Conservation (phyloP, 2,888 invertebrate genomes). For the Drosophila subquinaria region DNA sequence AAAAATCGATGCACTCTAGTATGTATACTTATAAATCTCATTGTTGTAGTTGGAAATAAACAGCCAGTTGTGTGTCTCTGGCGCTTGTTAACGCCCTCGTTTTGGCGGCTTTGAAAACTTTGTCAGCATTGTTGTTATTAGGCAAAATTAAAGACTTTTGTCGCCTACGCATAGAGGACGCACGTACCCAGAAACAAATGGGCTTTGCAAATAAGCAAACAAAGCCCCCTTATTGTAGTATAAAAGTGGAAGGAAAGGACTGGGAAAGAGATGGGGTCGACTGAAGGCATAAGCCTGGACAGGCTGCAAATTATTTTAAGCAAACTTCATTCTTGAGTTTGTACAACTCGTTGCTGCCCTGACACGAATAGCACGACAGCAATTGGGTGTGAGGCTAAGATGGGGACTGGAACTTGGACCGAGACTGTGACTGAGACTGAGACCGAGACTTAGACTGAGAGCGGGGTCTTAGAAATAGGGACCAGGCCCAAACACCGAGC, state of each 20-base stretch:
- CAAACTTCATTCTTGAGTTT: conserved; percentile 79
- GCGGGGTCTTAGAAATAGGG: conserved; percentile 5
- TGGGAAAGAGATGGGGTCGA: neutral
- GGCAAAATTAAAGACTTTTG: conserved; percentile 79
- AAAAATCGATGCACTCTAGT: no score
- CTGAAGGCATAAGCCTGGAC: conserved; percentile 65
- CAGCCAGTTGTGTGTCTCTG: conserved; percentile 71
- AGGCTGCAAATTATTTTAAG: conserved; percentile 79
- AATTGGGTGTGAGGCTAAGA: conserved; percentile 15
- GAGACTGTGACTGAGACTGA: conserved; percentile 3
- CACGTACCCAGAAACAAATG: conserved; percentile 74
- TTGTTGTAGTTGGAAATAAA: conserved; percentile 69
- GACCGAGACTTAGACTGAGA: neutral
- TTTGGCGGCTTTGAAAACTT: conserved; percentile 77
- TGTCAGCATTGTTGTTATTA: conserved; percentile 70
- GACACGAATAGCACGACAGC: conserved; percentile 30
- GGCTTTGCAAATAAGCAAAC: conserved; percentile 78
- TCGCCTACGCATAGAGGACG: conserved; percentile 57
- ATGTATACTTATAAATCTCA: conserved; percentile 41
- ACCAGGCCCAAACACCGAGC: conserved; percentile 22
- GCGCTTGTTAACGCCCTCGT: conserved; percentile 79
- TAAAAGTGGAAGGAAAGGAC: conserved; percentile 8
- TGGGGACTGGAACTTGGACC: neutral
- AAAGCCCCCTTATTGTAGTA: conserved; percentile 45
- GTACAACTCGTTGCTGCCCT: conserved; percentile 69